Base-by-base conservation (phyloP, 2,888 invertebrate species). In the Agrotis puta region DNA sequence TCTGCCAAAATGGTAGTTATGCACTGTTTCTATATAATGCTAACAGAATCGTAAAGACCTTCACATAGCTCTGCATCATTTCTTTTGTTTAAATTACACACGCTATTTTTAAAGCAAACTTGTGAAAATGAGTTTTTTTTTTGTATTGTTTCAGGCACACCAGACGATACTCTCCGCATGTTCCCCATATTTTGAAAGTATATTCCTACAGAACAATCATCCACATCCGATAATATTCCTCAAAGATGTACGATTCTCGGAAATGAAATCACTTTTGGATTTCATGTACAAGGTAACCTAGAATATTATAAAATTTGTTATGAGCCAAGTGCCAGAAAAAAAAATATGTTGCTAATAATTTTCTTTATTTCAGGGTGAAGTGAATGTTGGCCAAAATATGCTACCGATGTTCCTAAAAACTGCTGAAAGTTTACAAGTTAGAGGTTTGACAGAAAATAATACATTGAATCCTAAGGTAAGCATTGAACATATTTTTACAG, bases 161-260 rank as follows among this genome's bases (percentile, higher is more conserved):
- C 98, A 98, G 96, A 98, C 98, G 87, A 98, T 99, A 95, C 97
- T 99, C 87, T 98, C 98, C 79, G 99, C 98, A 88, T 99, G 98
- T 96, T 98, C 98, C 96, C 98, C 98, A 83, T 99, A 98, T 96
- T 99, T 99, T 95, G 98, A 99, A 97, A 98, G 97, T 93, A 98
- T 98, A 96, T 98, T 98, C 96, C 97, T 98, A 91, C 98, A 98
- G 96, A 98, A 98, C 94, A 97, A 97, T 87, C 98, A 98, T 96
- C 98, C 98, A 90, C 98, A 98, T 96, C 98, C 98, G 77, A 98
- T 98, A 92, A 98, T 98, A 96, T 98, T 98, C 95, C 97, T 98
- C 92, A 98, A 98, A 97, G 98, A 98, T 97, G 98, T 98, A 92
- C 97, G 98, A 96, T 98, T 97, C 92, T 97, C 97, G 92, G 98